Percentiles rank a stretch among this genome's conserved stretches.
These are phyloP conservation scores for Alosa sapidissima DNA, from an alignment of 2,797 vertebrate genomes.

Conservation along the genomic window DNA sequence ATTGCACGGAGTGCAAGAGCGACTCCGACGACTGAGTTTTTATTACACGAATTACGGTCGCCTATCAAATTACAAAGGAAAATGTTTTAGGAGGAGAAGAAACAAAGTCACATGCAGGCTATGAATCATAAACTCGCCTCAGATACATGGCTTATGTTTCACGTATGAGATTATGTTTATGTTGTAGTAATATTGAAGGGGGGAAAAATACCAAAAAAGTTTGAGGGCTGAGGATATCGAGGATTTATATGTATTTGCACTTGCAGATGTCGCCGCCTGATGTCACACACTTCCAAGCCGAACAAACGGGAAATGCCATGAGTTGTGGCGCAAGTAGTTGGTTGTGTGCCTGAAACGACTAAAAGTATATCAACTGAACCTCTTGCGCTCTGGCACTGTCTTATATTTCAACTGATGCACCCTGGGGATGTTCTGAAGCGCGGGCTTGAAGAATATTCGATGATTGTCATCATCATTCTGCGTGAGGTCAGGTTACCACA, in stretches of 20 bases:
- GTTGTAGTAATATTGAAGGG: not conserved
- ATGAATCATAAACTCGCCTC: not conserved
- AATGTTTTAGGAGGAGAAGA: slow-evolving; percentile 37
- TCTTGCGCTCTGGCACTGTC: not conserved
- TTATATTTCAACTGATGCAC: not conserved
- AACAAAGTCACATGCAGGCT: not conserved
- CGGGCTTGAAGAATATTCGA: not conserved
- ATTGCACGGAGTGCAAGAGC: slow-evolving; percentile 47
- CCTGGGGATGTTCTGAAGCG: not conserved
- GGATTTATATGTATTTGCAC: not conserved
- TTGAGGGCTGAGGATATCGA: not conserved
- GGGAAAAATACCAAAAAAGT: not conserved
- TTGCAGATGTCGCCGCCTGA: slow-evolving; percentile 3
- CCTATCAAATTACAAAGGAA: slow-evolving; percentile 65
- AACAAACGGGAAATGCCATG: not conserved
- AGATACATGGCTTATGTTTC: not conserved
- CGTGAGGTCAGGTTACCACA: not conserved
- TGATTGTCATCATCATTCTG: not conserved
- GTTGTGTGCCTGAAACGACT: not conserved
- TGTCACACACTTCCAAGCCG: not conserved
- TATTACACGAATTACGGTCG: slow-evolving; percentile 65
- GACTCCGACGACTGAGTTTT: slow-evolving; percentile 48
- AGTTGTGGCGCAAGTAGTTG: not conserved
- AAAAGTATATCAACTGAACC: not conserved
- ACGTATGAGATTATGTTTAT: not conserved